Evolutionary conservation across 1,140 invertebrate genomes (phyloP).

Genomic region (Sarcophaga bullata): DNA sequence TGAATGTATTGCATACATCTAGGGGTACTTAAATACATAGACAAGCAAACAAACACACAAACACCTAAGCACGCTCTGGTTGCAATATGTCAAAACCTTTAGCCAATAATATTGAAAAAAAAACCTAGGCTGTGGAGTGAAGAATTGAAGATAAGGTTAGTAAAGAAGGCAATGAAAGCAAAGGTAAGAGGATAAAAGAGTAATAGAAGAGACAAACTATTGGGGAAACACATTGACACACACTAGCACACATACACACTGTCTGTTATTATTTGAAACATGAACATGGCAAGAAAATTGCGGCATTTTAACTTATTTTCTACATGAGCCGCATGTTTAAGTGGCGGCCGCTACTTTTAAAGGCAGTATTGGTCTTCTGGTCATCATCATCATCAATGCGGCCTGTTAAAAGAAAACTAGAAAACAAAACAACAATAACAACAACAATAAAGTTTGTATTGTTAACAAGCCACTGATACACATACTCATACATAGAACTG

Average conservation of each 20-base stretch:
- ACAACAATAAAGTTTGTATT: neutral
- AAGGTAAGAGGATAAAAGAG: neutral
- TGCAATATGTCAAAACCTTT: slow-evolving; percentile 3
- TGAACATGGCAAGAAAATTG: slow-evolving; percentile 29
- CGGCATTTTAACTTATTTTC: slow-evolving; percentile 60
- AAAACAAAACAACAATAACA: neutral
- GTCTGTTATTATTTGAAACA: neutral
- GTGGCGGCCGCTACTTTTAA: neutral
- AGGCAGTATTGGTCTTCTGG: neutral
- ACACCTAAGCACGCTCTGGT: no score
- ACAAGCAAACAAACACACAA: no score
- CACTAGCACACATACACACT: neutral
- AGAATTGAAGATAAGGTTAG: neutral
- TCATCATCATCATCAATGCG: neutral
- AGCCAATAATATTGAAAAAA: slow-evolving; percentile 26
- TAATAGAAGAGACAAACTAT: neutral
- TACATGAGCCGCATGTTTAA: slow-evolving; percentile 64
- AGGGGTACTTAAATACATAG: neutral
- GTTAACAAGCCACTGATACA: no score
- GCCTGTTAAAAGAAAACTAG: no score
- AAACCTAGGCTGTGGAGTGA: neutral
- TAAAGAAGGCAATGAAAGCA: neutral
- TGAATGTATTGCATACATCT: neutral
- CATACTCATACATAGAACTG: no score
- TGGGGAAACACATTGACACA: neutral